Conservation (phyloP, 2,113 vertebrate species). For the Stercorarius parasiticus region DNA sequence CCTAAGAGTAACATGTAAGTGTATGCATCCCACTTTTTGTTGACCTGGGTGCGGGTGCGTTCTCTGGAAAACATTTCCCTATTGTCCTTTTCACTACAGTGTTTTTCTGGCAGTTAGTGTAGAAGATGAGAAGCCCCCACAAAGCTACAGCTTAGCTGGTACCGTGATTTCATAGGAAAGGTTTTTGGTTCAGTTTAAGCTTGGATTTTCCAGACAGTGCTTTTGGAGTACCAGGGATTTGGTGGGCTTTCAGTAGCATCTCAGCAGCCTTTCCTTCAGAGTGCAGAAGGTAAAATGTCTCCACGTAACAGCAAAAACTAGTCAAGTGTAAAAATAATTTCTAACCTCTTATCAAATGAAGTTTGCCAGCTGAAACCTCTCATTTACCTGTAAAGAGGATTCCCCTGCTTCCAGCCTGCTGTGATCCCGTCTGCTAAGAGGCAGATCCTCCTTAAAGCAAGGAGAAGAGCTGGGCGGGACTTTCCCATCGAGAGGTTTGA, state of each 20-base stretch:
- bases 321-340: not conserved
- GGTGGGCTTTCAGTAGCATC: not conserved
- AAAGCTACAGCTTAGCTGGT: not conserved
- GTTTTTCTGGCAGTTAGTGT: not conserved
- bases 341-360: not conserved
- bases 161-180: rapidly evolving
- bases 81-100: not conserved
- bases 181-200: not conserved
- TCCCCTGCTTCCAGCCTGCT: not conserved
- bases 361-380: not conserved
- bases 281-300: not conserved
- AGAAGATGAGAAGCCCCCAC: not conserved
- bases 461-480: not conserved
- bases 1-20: rapidly evolving
- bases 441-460: not conserved
- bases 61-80: not conserved
- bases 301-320: not conserved
- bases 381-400: not conserved
- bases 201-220: not conserved
- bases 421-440: not conserved
- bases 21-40: not conserved
- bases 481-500: rapidly evolving
- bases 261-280: not conserved
- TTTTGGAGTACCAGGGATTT: not conserved
- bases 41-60: not conserved